Evolutionary conservation across 2,797 vertebrate genomes (phyloP), one percentile per base, ranked within the genome.

Genomic region (Squalus acanthias): DNA sequence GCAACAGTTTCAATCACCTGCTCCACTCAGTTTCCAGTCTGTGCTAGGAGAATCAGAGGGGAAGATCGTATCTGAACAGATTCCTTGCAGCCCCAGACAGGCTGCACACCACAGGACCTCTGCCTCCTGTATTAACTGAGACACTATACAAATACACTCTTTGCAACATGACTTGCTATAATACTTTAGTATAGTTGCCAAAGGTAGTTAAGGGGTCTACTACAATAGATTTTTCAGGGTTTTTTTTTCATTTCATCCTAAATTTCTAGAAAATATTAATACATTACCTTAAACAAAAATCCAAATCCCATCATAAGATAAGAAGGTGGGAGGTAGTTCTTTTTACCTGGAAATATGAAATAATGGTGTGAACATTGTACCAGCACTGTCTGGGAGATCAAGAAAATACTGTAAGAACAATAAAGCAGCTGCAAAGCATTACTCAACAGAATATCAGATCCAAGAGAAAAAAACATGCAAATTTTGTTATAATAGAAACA

Each of bases 271-370:
- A 33, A 53, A 76, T 74, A n/a, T n/a, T 29, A 74, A 76, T n/a
- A 95, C 46, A 95, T 60, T 98, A 99, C 99, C 99, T 99, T 99
- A 96, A 99, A 99, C 85, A 99, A 98, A 98, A 99, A 99, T 96
- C 99, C 99, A 96, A 99, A 99, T 26, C 99, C 99, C 99, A 99
- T 99, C 98, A 99, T 99, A 97, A 99, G 97, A 97, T 99, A 99
- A 0, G 99, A 99, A 1, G 99, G 99, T 0, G 99, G 99, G 96
- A 99, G 98, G 46, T 99, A 99, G 97, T 99, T 99, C 97, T 99
- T 99, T 97, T 99, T 99, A 96, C 99, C 99, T 99, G 97, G n/a
- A 76, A 76, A 57, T n/a, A 95, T 57, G 5, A 95, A 95, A 87
- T 17, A 67, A 69, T 29, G 39, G 15, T 76, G 74, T 33, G 10